Percentiles rank a stretch among this genome's conserved stretches.
Evolutionary conservation across 2,888 invertebrate species (phyloP).

Genomic region (Ametastegia equiseti): DNA sequence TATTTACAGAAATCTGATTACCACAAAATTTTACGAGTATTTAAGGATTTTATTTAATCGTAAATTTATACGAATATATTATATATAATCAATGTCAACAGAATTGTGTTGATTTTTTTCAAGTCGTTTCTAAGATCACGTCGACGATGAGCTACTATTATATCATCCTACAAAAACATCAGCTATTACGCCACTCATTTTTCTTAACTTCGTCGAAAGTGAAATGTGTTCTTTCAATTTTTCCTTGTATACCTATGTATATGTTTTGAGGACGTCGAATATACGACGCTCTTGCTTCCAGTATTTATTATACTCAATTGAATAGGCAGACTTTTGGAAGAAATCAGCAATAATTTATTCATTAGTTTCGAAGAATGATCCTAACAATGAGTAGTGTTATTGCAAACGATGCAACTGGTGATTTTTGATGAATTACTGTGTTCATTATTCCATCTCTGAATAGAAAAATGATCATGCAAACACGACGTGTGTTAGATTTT

Average conservation of each 20-base stretch:
- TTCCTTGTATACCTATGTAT: neutral
- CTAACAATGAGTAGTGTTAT: neutral
- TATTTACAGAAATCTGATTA: constrained; percentile 15
- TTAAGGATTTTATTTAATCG: constrained; percentile 30
- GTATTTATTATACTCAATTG: neutral
- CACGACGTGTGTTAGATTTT: neutral
- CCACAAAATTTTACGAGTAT: constrained; percentile 6
- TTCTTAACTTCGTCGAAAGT: neutral
- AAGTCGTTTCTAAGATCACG: neutral
- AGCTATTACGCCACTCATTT: neutral
- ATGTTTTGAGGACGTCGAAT: neutral
- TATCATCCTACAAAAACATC: neutral
- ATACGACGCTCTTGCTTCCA: neutral
- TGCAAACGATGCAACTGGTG: constrained; percentile 4
- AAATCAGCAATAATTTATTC: neutral
- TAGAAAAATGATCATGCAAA: neutral
- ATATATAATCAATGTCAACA: constrained; percentile 14
- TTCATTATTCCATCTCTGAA: neutral
- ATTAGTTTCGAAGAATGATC: neutral
- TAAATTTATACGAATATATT: neutral
- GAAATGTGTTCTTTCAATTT: constrained; percentile 19
- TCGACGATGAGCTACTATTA: neutral
- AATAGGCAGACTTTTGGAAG: neutral
- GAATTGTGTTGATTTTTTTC: constrained; percentile 3
- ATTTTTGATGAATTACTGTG: neutral